Evolutionary conservation across 2,888 invertebrate genomes (phyloP), one percentile per base, ranked within the genome.

Genomic region (Miltochrista miniata): DNA sequence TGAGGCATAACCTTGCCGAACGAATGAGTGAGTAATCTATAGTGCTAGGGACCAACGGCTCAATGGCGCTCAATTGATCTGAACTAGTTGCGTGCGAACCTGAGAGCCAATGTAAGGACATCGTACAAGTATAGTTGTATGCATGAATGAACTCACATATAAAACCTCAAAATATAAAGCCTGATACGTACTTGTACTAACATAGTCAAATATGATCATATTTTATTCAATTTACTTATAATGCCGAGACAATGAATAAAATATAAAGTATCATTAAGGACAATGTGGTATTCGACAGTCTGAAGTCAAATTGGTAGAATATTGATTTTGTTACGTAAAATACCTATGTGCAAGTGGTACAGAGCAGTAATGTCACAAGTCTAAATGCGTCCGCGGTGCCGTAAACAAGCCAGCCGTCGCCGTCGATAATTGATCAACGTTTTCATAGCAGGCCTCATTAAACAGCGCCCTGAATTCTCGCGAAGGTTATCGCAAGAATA

Each of bases 381-480:
- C 90, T 90, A 90, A 87, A 90, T 87, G 87, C 87, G 89, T 86
- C 83, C 85, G 74, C 76, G 81, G 68, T 81, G 81, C 84, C 78
- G 88, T 89, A 90, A 90, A 90, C 89, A 89, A 83, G 82, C 76
- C 77, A 69, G 74, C 82, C 81, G 82, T 83, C 83, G 76, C 84
- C 78, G 83, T 83, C 89, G 90, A 89, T 90, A 90, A 91, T 90
- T 90, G 90, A 90, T 83, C 85, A 84, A 83, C 87, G 83, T 85
- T 90, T 86, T 85, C 87, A 84, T 87, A 78, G 77, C 79, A 79
- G 71, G 75, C 83, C 85, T 91, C 90, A 88, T 91, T 90, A 90
- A 83, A 85, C 81, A 80, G 80, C 82, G 90, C 85, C 84, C 88
- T 84, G 83, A 79, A 90, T 88, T 81, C 74, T 64, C 73, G 67